Evolutionary conservation across 2,888 invertebrate genomes (phyloP), one percentile per base, ranked within the genome.

Genomic region (Drosophila subquinaria): DNA sequence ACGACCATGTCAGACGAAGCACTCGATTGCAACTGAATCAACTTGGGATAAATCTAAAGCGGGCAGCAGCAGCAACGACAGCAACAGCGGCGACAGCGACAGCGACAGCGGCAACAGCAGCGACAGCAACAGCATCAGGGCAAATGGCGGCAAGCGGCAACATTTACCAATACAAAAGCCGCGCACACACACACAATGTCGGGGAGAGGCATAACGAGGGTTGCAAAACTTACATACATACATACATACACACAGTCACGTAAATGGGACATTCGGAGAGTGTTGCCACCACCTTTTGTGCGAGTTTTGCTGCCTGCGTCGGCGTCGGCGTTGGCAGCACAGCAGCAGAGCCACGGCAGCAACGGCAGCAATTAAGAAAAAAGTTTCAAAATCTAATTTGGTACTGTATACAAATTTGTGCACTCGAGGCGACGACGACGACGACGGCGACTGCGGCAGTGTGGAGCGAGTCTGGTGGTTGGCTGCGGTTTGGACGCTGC

Each of bases 1-100:
- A 86, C 91, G 92, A 92, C 45, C 91, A 91, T 91, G 81, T 85
- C 91, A 85, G 90, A 82, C 82, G 88, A 91, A 92, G 90, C 89
- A 87, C 83, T 90, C 91, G 91, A 88, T 92, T 92, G 93, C 91
- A 92, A 93, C 93, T 93, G 93, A 93, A 91, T 90, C 92, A 92
- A 92, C 78, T 92, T 82, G 74, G 81, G 76, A 55, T 77, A 69
- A 86, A 77, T 73, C 71, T 53, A 72, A 74, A 67, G 60, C 76
- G 57, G 61, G 50, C 73, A 72, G 68, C 52, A 50, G 48, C 56
- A 20, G 11, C 20, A 64, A 45, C 50, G 8, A 66, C 52, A 50
- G 42, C 56, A 6, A 20, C 20, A 64, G 45, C 51, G 8, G 69
- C 78, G 56, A 65, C 73, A 57, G 69, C 78, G 56, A 65, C 73